Percentiles rank a stretch among this genome's conserved stretches.
phyloP scores from a whole-genome alignment of 2,888 invertebrate genomes.

The Hydraecia micacea region DNA sequence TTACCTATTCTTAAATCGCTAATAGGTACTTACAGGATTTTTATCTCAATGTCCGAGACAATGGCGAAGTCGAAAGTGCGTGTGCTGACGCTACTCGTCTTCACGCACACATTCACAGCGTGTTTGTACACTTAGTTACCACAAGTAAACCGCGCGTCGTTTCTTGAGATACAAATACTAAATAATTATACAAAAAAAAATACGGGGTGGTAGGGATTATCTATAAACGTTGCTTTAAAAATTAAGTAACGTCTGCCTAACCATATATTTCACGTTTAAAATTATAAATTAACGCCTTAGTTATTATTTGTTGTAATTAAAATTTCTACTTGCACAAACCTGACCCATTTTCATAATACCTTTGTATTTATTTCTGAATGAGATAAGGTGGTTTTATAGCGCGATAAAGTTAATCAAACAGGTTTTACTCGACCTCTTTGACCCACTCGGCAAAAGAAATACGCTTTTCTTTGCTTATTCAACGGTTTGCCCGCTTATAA shows the following conservation, averaged over 20 bases:
- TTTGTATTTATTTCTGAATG: slow-evolving; percentile 10
- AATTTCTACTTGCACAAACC: neutral
- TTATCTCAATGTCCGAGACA: too few species aligned
- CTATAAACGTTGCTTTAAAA: neutral
- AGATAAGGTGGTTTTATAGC: slow-evolving; percentile 3
- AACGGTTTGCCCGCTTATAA: slow-evolving; percentile 20
- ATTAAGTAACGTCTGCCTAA: neutral
- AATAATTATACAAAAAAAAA: too few species aligned
- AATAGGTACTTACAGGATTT: too few species aligned
- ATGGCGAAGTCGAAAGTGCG: too few species aligned
- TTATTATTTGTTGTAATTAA: neutral
- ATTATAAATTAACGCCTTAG: neutral
- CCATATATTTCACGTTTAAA: neutral
- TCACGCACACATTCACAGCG: neutral
- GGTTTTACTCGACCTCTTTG: slow-evolving; percentile 26
- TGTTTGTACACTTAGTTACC: neutral
- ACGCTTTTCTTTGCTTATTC: slow-evolving; percentile 47
- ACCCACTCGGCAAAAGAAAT: slow-evolving; percentile 52
- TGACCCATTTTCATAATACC: slow-evolving; percentile 11
- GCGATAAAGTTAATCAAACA: slow-evolving; percentile 41
- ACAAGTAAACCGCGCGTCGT: neutral
- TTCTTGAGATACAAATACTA: neutral
- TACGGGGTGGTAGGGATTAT: too few species aligned
- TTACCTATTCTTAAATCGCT: neutral
- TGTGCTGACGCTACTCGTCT: too few species aligned